A percentile compares a stretch with the other conserved stretches of the same genome.
These are phyloP conservation scores for Phocoena sinus DNA, from an alignment of 2,113 vertebrate genomes.

Conservation along the genomic window DNA sequence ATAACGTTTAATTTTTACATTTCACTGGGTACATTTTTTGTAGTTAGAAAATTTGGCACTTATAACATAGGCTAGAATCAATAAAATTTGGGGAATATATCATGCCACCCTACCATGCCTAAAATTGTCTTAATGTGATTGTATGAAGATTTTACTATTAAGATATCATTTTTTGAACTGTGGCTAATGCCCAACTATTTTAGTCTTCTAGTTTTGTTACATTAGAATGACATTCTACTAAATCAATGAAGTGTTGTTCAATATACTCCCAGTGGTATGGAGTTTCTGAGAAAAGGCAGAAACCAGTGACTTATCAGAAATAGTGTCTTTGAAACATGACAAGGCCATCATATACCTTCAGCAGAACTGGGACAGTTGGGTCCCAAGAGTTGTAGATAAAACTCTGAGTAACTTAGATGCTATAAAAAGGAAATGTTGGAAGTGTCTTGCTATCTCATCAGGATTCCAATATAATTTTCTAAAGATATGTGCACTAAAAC, in stretches of 20 bases:
- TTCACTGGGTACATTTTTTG: not conserved
- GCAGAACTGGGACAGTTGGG: not conserved
- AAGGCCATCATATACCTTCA: constrained; percentile 33
- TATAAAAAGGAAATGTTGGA: not conserved
- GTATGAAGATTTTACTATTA: not conserved
- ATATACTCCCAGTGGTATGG: not conserved
- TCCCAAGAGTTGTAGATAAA: constrained; percentile 22
- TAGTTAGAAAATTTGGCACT: not conserved
- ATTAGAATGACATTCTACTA: constrained; percentile 1
- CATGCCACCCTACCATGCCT: not conserved
- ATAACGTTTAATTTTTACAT: not conserved
- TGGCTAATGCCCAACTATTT: not conserved
- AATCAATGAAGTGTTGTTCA: constrained; percentile 49
- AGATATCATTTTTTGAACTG: not conserved
- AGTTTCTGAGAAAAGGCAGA: constrained; percentile 41
- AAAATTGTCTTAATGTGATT: not conserved
- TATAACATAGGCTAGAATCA: not conserved
- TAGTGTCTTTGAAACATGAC: constrained; percentile 3
- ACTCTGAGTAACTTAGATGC: not conserved
- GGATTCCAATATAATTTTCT: not conserved
- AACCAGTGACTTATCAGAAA: constrained; percentile 37
- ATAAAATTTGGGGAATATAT: not conserved
- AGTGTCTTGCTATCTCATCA: not conserved
- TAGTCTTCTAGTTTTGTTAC: not conserved
- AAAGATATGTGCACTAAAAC: not conserved